Percentiles rank a stretch among this genome's conserved stretches.
phyloP scores from a whole-genome alignment of 2,888 invertebrate genomes.

The Heliconius charithonia region DNA sequence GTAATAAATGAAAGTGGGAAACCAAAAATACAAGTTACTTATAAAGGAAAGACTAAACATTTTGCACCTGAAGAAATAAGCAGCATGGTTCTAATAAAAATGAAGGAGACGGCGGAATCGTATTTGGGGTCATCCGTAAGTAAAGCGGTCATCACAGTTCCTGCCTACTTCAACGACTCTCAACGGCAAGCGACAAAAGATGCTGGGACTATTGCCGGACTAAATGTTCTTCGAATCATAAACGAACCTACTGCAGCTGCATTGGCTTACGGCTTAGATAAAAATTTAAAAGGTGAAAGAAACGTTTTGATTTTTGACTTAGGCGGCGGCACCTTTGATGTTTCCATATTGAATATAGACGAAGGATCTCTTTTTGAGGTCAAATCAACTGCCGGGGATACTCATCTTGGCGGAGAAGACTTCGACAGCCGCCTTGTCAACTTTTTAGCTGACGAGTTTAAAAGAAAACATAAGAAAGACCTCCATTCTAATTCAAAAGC shows the following conservation, averaged over 20 bases:
- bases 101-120: conserved; percentile 87
- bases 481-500: conserved; percentile 86
- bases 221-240: conserved; percentile 91
- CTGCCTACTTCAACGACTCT: conserved; percentile 90
- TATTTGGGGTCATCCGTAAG: conserved; percentile 86
- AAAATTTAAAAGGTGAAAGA: conserved; percentile 85
- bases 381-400: conserved; percentile 92
- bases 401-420: conserved; percentile 92
- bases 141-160: conserved; percentile 91
- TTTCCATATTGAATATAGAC: conserved; percentile 91
- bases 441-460: conserved; percentile 87
- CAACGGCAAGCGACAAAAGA: conserved; percentile 92
- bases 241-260: conserved; percentile 92
- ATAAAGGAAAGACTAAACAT: conserved; percentile 84
- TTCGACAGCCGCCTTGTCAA: conserved; percentile 86
- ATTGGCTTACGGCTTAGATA: conserved; percentile 87
- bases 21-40: conserved; percentile 86
- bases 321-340: conserved; percentile 90
- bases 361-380: conserved; percentile 91
- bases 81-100: conserved; percentile 85
- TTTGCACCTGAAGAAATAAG: conserved; percentile 89
- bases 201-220: conserved; percentile 88
- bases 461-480: conserved; percentile 88
- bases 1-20: conserved; percentile 86
- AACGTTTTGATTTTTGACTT: conserved; percentile 86